Conservation (phyloP, 2,113 vertebrate genomes). For the Malurus cyaneus region DNA sequence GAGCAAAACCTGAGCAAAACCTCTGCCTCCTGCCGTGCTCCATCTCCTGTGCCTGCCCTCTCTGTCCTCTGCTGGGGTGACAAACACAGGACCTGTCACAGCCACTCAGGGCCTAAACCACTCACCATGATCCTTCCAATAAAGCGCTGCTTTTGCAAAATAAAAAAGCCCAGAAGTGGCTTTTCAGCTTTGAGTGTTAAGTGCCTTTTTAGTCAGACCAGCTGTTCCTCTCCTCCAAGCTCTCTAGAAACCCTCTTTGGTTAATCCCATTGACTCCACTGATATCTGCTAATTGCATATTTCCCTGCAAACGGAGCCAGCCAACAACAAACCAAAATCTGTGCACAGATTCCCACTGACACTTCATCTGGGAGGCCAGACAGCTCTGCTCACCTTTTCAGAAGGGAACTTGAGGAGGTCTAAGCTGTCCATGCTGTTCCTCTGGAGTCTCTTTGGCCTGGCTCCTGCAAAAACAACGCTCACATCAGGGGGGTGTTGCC, state of each 20-base stretch:
- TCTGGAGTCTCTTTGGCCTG: constrained; percentile 88
- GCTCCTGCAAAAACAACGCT: constrained; percentile 78
- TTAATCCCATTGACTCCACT: constrained; percentile 19
- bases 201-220: not conserved
- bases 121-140: not conserved
- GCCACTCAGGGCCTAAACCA: not conserved
- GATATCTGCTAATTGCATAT: constrained; percentile 31
- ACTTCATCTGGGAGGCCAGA: not conserved
- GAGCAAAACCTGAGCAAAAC: not conserved
- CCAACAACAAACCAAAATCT: not conserved
- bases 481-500: not conserved
- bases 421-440: constrained; percentile 87
- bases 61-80: not conserved
- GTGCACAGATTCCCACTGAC: not conserved
- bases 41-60: not conserved
- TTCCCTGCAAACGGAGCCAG: not conserved
- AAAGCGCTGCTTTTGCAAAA: not conserved
- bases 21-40: not conserved
- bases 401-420: constrained; percentile 86
- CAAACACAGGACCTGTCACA: not conserved
- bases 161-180: not conserved
- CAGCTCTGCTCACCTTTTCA: constrained; percentile 81
- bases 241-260: constrained; percentile 20
- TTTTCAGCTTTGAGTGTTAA: constrained; percentile 21
- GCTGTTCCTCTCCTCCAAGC: constrained; percentile 33